Base-by-base conservation (phyloP, 2,888 invertebrate genomes). In the Platycheirus rosarum region DNA sequence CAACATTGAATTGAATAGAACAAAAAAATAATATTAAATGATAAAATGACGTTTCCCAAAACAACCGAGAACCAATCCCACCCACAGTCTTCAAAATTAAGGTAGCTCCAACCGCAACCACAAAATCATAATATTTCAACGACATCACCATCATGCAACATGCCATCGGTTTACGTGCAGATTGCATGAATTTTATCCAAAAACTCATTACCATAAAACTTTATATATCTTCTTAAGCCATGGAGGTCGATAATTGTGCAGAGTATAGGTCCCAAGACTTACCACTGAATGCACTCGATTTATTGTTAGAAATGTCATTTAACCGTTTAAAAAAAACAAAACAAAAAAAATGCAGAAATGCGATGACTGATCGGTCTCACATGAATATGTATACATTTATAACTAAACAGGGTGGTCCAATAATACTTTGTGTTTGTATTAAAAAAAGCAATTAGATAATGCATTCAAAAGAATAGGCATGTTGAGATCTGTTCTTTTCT, bases 161-260 rank as follows among this genome's bases (percentile, higher is more conserved):
- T 29, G 26, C 18, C 42, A 60, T n/a, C 4, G 29, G 76, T 65
- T 65, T 46, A 70, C 53, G 70, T 70, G 51, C 44, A 70, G 40
- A 65, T 49, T 48, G 60, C 70, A 70, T 74, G 55, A 60, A 44
- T 70, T 46, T 80, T 80, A 80, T 44, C 70, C 70, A 42, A 65
- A 80, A 76, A 70, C 76, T 76, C 80, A 80, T 80, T 76, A 80
- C 70, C 80, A 76, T 80, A 76, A 80, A 80, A 70, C 32, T 76
- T 76, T 76, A n/a, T n/a, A n/a, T n/a, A 80, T 80, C 80, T 60
- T 80, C 75, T 65, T 80, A 13, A 66, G 51, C 70, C 65, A 40
- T 23, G 51, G 80, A 75, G 80, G 80, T 71, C 70, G 80, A 80
- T 40, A 29, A 13, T 69, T 80, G 49, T 51, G n/a, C n/a, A 60